These are phyloP conservation scores for Erebia epiphron DNA, from an alignment of 2,888 invertebrate species.

Conservation along the genomic window DNA sequence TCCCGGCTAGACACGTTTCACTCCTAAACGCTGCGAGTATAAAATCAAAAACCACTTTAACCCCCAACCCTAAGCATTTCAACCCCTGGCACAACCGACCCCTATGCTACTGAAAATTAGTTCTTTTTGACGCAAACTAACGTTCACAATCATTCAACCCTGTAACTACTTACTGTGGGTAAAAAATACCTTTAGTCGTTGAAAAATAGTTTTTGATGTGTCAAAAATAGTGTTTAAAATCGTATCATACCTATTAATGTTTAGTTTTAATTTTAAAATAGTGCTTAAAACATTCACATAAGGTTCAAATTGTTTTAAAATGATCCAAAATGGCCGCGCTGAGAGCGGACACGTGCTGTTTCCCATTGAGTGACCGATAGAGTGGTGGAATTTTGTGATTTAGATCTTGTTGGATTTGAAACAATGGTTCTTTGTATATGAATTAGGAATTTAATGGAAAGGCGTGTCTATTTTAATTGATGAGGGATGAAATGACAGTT, in stretches of 20 bases:
- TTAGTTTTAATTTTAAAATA: neutral
- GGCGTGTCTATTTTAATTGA: conserved; percentile 14
- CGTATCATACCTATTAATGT: neutral
- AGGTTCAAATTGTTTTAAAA: neutral
- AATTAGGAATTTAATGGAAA: conserved; percentile 11
- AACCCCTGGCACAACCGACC: conserved; percentile 19
- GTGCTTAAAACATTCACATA: neutral
- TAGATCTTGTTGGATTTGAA: conserved; percentile 13
- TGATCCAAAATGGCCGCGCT: conserved; percentile 2
- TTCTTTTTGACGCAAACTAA: neutral
- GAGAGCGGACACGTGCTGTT: conserved; percentile 33
- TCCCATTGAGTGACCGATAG: conserved; percentile 33
- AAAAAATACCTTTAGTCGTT: neutral
- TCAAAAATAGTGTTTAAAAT: conserved; percentile 8
- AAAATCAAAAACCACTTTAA: conserved; percentile 34
- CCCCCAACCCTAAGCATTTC: conserved; percentile 24
- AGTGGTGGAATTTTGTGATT: conserved; percentile 29
- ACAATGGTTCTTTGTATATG: conserved; percentile 25
- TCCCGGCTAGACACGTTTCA: conserved; percentile 27
- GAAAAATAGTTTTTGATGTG: neutral
- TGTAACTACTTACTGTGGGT: conserved; percentile 10
- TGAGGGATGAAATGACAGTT: neutral
- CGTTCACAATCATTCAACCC: conserved; percentile 17
- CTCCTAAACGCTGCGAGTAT: conserved; percentile 23
- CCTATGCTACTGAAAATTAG: conserved; percentile 8